Percentiles rank a stretch among this genome's conserved stretches.
Conservation (phyloP, 2,888 invertebrate genomes). For the Campoletis raptor region DNA sequence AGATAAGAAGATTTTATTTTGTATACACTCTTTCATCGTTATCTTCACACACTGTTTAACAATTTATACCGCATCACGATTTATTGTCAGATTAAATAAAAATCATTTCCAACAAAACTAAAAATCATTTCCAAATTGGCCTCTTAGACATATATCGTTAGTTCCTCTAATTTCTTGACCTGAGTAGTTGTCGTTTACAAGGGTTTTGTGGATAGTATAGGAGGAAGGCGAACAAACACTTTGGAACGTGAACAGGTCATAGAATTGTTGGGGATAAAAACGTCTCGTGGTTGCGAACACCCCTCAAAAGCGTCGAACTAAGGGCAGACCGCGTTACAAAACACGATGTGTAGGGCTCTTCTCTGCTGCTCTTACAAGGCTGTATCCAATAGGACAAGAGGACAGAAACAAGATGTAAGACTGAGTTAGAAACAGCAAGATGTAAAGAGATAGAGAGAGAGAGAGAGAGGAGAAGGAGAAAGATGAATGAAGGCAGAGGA, state of each 20-base stretch:
- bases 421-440: not conserved
- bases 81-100: not conserved
- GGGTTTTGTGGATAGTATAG: not conserved
- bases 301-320: conserved; percentile 24
- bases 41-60: conserved; percentile 3
- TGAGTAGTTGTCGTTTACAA: conserved; percentile 3
- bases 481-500: conserved; percentile 23
- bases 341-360: conserved; percentile 21
- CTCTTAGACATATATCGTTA: not conserved
- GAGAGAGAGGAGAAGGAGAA: conserved; percentile 9
- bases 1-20: conserved; percentile 32
- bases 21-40: not conserved
- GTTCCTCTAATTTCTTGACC: conserved; percentile 24
- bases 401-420: conserved; percentile 12
- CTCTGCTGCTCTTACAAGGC: conserved; percentile 21
- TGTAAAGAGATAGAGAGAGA: conserved; percentile 3
- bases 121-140: not conserved
- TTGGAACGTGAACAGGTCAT: conserved; percentile 6
- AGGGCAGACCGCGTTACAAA: conserved; percentile 37
- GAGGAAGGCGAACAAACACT: not conserved
- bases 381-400: conserved; percentile 20
- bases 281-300: conserved; percentile 33
- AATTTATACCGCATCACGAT: not conserved
- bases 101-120: not conserved
- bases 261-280: conserved; percentile 28